These are phyloP conservation scores for Sinodicranocentrus sp. DNA, from an alignment of 2,888 invertebrate species.

Conservation along the genomic window DNA sequence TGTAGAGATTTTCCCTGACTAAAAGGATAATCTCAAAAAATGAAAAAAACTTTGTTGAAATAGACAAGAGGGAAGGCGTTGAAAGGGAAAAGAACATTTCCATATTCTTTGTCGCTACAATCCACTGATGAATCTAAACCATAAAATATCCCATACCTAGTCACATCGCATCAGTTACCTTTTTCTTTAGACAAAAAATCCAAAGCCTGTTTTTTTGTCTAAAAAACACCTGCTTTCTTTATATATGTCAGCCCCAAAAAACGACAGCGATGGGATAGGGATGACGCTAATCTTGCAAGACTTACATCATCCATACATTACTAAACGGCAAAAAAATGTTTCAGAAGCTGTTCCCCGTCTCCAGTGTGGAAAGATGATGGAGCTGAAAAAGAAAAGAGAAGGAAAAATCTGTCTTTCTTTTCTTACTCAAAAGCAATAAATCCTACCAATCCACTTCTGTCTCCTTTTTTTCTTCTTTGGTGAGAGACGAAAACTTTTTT, in stretches of 20 bases:
- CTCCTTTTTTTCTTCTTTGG: conserved; percentile 34
- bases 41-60: background rate
- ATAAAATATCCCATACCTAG: background rate
- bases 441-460: conserved; percentile 67
- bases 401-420: conserved; percentile 63
- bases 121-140: conserved; percentile 22
- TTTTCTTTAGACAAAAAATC: too few relatives aligned
- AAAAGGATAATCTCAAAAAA: background rate
- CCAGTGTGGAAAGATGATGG: conserved; percentile 53
- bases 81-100: too few relatives aligned
- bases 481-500: conserved; percentile 33
- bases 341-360: conserved; percentile 54
- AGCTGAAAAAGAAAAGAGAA: conserved; percentile 24
- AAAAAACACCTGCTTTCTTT: conserved; percentile 15
- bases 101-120: conserved; percentile 5
- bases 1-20: background rate
- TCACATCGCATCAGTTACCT: background rate
- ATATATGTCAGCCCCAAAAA: too few relatives aligned
- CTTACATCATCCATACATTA: conserved; percentile 39
- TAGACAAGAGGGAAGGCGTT: background rate
- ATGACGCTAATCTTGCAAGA: conserved; percentile 64
- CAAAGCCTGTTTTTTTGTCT: too few relatives aligned
- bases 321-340: conserved; percentile 21
- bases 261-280: conserved; percentile 1
- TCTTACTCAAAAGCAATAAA: conserved; percentile 65